Base-by-base conservation (phyloP, 2,888 invertebrate species). In the Epistrophe eligans region DNA sequence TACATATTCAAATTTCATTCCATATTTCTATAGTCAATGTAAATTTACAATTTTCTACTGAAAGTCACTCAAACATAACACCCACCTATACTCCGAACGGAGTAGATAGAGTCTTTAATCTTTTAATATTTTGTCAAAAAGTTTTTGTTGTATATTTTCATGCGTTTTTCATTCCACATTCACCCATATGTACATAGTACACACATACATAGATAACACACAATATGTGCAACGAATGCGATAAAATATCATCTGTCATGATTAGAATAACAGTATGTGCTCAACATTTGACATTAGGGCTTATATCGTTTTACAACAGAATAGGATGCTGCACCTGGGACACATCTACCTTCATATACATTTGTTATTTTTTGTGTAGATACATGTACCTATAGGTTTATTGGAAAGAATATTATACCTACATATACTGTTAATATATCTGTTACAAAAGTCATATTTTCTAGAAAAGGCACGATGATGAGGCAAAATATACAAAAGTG, bases 171-270 rank as follows among this genome's bases (percentile, higher is more conserved):
- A 58, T 38, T 11, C 10, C 9, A 13, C 24, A 19, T n/a, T n/a
- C n/a, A n/a, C n/a, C n/a, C n/a, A n/a, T 38, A 60, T 11, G 24
- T 40, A 24, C 24, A 24, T 24, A 24, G 3, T 2, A 2, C 24
- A 24, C 24, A 24, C 58, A 62, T n/a, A n/a, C n/a, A n/a, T n/a
- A n/a, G n/a, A n/a, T n/a, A n/a, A n/a, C 55, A 76, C 35, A 76
- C 62, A 52, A 55, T 76, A 71, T 81, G 73, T 77, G 81, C 48
- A 71, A 77, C 64, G 77, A 70, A 81, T 81, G 71, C 71, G 74
- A 82, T 77, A 81, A 85, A 82, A 79, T 79, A 71, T 85, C 73
- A 77, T 77, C 73, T 77, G 71, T 85, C 82, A 77, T 82, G 82
- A 82, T 77, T 71, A 70, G 43, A 76, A 71, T 85, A 74, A 77